A percentile compares a stretch with the other conserved stretches of the same genome.
These are phyloP conservation scores for Eubasilissa regina DNA, from an alignment of 1,140 invertebrate genomes.

Conservation along the genomic window DNA sequence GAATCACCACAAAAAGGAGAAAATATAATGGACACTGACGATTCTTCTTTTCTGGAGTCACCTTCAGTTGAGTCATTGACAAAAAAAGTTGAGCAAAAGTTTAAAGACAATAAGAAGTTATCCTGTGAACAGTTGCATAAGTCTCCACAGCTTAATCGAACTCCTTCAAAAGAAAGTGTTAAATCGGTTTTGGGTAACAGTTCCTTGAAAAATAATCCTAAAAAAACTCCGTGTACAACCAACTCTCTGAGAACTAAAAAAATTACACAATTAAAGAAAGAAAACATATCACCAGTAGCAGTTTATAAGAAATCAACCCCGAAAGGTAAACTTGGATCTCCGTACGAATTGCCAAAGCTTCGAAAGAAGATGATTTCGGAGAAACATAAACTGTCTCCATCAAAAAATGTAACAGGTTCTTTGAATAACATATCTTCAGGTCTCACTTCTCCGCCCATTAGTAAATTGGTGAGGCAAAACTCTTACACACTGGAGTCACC, in stretches of 20 bases:
- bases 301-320: slow-evolving; percentile 10
- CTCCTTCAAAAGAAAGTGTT: slow-evolving; percentile 32
- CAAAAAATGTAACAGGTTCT: slow-evolving; percentile 70
- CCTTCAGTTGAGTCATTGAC: not conserved
- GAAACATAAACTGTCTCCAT: slow-evolving; percentile 55
- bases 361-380: slow-evolving; percentile 18
- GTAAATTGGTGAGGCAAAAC: slow-evolving; percentile 73
- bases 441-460: slow-evolving; percentile 62
- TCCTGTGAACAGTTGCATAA: not conserved
- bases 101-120: too few species aligned
- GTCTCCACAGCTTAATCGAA: slow-evolving; percentile 4
- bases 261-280: slow-evolving; percentile 48
- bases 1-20: not conserved
- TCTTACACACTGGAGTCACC: slow-evolving; percentile 77
- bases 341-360: slow-evolving; percentile 30
- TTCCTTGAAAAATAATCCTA: slow-evolving; percentile 38
- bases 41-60: not conserved
- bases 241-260: slow-evolving; percentile 50
- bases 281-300: slow-evolving; percentile 39
- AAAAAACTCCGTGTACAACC: slow-evolving; percentile 2
- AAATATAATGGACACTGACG: not conserved
- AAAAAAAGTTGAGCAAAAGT: not conserved
- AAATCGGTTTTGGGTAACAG: slow-evolving; percentile 17
- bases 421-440: slow-evolving; percentile 67
- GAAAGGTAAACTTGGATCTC: slow-evolving; percentile 16